These are phyloP conservation scores for Trachelus stipa DNA, from an alignment of 2,888 invertebrate genomes.

Conservation along the genomic window DNA sequence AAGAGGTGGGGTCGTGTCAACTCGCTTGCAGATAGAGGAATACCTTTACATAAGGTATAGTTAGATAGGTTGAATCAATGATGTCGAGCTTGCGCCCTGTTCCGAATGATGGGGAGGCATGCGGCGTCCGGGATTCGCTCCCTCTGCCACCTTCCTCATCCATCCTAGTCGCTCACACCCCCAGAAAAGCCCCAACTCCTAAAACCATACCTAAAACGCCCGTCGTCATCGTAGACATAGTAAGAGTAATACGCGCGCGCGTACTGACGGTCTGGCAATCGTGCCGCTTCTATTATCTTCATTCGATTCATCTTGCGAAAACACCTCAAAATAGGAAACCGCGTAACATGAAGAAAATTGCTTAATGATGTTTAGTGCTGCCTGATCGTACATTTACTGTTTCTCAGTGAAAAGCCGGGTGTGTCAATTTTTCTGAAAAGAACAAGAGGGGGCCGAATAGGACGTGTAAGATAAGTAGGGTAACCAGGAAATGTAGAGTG, in stretches of 20 bases:
- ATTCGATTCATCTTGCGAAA: conserved; percentile 28
- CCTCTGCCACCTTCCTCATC: conserved; percentile 20
- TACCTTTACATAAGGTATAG: conserved; percentile 33
- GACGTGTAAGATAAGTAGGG: conserved; percentile 3
- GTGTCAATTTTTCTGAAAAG: too few species aligned
- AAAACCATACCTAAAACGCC: conserved; percentile 45
- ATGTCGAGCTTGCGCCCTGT: conserved; percentile 62
- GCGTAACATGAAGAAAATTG: conserved; percentile 21
- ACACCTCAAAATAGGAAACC: conserved; percentile 20
- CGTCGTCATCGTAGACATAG: conserved; percentile 51
- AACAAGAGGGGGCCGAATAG: neutral
- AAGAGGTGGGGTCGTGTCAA: neutral
- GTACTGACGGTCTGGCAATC: conserved; percentile 36
- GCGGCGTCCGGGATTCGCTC: conserved; percentile 24
- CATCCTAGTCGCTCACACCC: conserved; percentile 28
- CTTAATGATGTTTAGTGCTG: too few species aligned
- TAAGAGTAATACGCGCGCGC: conserved; percentile 59
- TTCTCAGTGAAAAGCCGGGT: too few species aligned
- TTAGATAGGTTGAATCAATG: conserved; percentile 61
- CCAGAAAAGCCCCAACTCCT: conserved; percentile 40
- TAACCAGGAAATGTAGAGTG: conserved; percentile 7
- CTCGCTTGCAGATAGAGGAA: conserved; percentile 28
- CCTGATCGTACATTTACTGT: too few species aligned
- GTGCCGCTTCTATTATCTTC: conserved; percentile 36
- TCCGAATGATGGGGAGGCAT: conserved; percentile 41